Evolutionary conservation across 2,113 vertebrate genomes (phyloP).

Genomic region (Amphiprion percula): DNA sequence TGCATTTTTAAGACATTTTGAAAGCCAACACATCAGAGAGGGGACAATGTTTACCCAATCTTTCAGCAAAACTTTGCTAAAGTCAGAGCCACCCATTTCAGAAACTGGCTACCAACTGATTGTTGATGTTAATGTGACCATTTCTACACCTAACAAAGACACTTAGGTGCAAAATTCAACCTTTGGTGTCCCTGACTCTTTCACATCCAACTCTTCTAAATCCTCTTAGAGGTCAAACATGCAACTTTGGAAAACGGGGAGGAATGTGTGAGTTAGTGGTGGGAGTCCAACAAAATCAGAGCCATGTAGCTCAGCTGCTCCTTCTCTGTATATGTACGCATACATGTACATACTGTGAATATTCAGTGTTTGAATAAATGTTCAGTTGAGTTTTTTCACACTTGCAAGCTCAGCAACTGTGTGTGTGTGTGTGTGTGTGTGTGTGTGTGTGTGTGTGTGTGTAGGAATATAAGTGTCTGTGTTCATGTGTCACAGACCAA

Average conservation of each 20-base stretch:
- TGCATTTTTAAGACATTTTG: too few species aligned
- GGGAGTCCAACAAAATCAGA: constrained; percentile 14
- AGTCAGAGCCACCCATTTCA: too few species aligned
- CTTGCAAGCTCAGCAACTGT: constrained; percentile 51
- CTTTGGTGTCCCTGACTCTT: constrained; percentile 41
- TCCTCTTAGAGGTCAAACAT: constrained; percentile 32
- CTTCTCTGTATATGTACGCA: constrained; percentile 16
- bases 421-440: too few species aligned
- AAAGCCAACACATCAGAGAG: too few species aligned
- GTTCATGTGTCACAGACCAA: constrained; percentile 67
- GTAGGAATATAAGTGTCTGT: constrained; percentile 45
- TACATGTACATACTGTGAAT: background rate
- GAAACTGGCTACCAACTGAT: too few species aligned
- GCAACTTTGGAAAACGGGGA: constrained; percentile 25
- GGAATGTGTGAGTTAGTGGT: constrained; percentile 4
- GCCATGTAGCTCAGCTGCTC: constrained; percentile 45
- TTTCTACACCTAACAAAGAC: background rate
- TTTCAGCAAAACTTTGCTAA: too few species aligned
- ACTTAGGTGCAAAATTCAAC: constrained; percentile 17
- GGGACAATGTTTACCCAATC: too few species aligned
- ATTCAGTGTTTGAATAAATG: constrained; percentile 46
- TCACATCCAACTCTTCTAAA: constrained; percentile 15
- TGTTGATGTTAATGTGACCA: background rate
- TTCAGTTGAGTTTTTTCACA: constrained; percentile 27
- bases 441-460: constrained; percentile 28